These are phyloP conservation scores for Rallus limicola DNA, from an alignment of 2,113 vertebrate genomes.

Conservation along the genomic window DNA sequence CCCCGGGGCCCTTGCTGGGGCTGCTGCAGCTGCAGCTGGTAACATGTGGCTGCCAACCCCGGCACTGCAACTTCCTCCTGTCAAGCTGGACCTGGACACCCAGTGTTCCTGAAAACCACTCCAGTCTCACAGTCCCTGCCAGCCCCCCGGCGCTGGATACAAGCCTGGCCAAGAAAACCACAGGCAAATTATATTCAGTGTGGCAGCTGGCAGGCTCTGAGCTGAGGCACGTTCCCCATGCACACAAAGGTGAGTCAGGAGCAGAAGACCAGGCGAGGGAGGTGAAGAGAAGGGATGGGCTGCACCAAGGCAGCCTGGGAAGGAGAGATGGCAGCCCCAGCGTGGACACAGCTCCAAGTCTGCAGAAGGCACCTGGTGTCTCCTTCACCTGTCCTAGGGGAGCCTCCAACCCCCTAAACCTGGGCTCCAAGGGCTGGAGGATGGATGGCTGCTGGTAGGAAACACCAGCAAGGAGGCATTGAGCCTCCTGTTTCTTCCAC, in stretches of 20 bases:
- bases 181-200: background rate
- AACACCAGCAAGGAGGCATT: background rate
- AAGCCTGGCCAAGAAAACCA: background rate
- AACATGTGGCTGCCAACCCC: background rate
- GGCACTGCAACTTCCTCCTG: background rate
- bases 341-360: rapidly evolving
- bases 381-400: background rate
- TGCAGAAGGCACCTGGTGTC: rapidly evolving
- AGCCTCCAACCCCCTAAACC: background rate
- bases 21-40: background rate
- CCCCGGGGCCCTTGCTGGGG: background rate
- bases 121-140: background rate
- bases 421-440: background rate
- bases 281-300: rapidly evolving
- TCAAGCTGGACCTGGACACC: background rate
- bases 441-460: background rate
- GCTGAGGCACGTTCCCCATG: background rate
- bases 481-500: background rate
- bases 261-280: rapidly evolving
- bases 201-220: background rate
- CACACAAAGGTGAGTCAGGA: background rate
- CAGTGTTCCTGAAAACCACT: rapidly evolving
- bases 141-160: background rate
- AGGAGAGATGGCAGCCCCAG: background rate
- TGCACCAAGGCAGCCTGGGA: rapidly evolving